Evolutionary conservation across 1,140 invertebrate species (phyloP).

Genomic region (Sitophilus oryzae): DNA sequence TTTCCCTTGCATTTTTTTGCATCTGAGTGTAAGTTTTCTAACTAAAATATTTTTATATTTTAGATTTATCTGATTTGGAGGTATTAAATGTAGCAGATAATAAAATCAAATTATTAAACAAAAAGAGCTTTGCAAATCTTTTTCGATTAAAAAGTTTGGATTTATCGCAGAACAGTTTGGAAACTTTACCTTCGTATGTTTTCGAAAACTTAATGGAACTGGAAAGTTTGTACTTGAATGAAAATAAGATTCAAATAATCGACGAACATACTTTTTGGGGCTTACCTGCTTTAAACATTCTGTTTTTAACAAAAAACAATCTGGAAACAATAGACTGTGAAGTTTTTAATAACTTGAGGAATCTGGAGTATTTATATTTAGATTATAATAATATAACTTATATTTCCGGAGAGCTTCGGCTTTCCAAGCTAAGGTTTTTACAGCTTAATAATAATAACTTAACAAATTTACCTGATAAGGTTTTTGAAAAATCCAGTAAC

Average conservation of each 20-base stretch:
- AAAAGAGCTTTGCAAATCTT: not conserved
- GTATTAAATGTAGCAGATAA: not conserved
- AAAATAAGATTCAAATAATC: constrained; percentile 1
- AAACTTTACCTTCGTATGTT: not conserved
- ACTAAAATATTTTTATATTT: not conserved
- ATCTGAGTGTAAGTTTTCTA: too few species aligned
- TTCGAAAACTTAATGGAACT: not conserved
- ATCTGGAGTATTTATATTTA: not conserved
- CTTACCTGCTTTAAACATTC: not conserved
- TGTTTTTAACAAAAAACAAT: not conserved
- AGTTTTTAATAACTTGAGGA: not conserved
- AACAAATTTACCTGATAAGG: not conserved
- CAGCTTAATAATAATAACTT: not conserved
- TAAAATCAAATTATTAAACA: not conserved
- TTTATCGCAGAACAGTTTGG: not conserved
- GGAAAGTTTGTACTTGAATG: not conserved
- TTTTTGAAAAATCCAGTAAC: not conserved
- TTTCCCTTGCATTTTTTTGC: too few species aligned
- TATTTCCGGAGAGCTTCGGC: not conserved
- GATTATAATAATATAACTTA: not conserved
- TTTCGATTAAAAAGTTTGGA: not conserved
- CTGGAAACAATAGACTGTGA: not conserved
- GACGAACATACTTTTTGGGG: not conserved
- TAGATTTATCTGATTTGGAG: not conserved
- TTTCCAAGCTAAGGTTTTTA: not conserved